Evolutionary conservation across 2,888 invertebrate species (phyloP).

Genomic region (Siphonodentalium dalli): DNA sequence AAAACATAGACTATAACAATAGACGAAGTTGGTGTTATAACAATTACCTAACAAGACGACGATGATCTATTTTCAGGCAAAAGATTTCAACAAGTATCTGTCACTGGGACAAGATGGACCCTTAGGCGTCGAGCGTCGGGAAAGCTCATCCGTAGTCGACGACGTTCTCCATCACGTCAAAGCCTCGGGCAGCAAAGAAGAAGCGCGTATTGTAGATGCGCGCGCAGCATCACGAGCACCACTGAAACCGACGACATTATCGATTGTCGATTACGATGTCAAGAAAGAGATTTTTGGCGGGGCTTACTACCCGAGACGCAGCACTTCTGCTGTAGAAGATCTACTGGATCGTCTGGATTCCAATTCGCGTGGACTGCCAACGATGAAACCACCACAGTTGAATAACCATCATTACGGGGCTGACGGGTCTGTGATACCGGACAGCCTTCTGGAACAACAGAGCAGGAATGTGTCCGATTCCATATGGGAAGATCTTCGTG

Average conservation of each 20-base stretch:
- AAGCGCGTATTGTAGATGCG: slow-evolving; percentile 30
- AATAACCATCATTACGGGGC: slow-evolving; percentile 28
- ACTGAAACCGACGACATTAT: too few species aligned
- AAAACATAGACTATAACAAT: too few species aligned
- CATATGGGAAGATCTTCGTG: slow-evolving; percentile 55
- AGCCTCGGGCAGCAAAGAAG: slow-evolving; percentile 38
- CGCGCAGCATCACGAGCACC: slow-evolving; percentile 1
- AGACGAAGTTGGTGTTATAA: too few species aligned
- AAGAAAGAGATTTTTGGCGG: slow-evolving; percentile 11
- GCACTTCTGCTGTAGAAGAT: slow-evolving; percentile 46
- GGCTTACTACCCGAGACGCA: slow-evolving; percentile 34
- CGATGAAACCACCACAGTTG: background rate
- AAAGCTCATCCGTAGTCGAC: slow-evolving; percentile 73
- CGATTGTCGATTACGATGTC: too few species aligned
- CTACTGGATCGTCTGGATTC: slow-evolving; percentile 30
- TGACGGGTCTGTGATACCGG: slow-evolving; percentile 6
- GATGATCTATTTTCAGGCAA: slow-evolving; percentile 33
- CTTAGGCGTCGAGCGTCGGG: slow-evolving; percentile 66
- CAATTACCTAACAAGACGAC: background rate
- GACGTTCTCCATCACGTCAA: slow-evolving; percentile 71
- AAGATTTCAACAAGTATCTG: slow-evolving; percentile 79
- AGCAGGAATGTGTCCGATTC: slow-evolving; percentile 36
- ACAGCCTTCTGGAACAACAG: slow-evolving; percentile 12
- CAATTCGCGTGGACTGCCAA: background rate
- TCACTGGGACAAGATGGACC: slow-evolving; percentile 33